phyloP scores from a whole-genome alignment of 2,888 invertebrate genomes.

The Troilus luridus region DNA sequence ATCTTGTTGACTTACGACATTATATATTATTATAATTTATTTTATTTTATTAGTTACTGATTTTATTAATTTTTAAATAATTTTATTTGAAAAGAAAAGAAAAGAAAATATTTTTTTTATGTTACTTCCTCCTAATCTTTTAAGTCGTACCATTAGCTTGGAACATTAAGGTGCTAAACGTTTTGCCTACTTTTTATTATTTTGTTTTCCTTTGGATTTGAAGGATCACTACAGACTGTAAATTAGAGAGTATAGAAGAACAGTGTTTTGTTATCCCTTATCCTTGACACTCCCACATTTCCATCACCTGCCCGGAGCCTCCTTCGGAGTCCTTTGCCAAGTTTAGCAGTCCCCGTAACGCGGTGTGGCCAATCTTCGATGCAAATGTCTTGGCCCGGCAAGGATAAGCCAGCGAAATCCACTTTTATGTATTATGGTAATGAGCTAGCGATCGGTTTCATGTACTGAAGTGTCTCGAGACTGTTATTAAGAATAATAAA shows the following conservation, averaged over 20 bases:
- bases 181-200: not conserved
- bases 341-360: not conserved
- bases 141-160: not conserved
- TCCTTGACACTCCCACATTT: slow-evolving; percentile 44
- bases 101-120: no score
- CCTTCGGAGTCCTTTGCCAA: not conserved
- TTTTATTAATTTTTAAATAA: no score
- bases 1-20: no score
- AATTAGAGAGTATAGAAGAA: slow-evolving; percentile 12
- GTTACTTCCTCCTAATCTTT: not conserved
- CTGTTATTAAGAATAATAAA: not conserved
- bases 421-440: slow-evolving; percentile 12
- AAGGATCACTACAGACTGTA: not conserved
- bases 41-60: no score
- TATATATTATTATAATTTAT: no score
- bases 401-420: not conserved
- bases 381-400: not conserved
- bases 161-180: not conserved
- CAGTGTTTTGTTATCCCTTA: not conserved
- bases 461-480: not conserved
- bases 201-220: not conserved
- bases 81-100: no score
- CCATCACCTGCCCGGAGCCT: slow-evolving; percentile 6
- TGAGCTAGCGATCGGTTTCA: not conserved
- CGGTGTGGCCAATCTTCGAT: slow-evolving; percentile 8